Conservation (phyloP, 2,113 vertebrate species). For the Bos javanicus region DNA sequence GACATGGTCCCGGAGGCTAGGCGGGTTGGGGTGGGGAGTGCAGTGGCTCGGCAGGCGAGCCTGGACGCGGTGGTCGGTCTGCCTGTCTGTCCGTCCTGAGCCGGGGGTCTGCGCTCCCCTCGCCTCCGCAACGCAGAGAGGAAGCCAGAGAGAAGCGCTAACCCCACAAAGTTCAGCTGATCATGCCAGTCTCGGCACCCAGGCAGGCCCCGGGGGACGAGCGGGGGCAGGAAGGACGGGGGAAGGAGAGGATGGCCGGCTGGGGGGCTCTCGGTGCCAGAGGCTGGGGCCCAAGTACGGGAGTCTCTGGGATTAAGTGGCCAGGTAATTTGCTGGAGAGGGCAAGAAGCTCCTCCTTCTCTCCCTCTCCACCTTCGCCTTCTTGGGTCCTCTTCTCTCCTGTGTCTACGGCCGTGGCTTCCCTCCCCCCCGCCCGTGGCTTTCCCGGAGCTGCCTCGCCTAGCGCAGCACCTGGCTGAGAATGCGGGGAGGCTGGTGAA, state of each 20-base stretch:
- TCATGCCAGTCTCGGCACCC: conserved; percentile 85
- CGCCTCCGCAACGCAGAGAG: conserved; percentile 35
- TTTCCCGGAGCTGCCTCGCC: conserved; percentile 79
- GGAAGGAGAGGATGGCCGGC: neutral
- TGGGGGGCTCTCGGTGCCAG: neutral
- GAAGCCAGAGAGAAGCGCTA: conserved; percentile 45
- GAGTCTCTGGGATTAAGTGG: conserved; percentile 54
- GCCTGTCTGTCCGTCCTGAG: conserved; percentile 31
- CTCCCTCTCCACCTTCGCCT: conserved; percentile 44
- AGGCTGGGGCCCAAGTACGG: conserved; percentile 57
- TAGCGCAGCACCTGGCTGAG: conserved; percentile 88
- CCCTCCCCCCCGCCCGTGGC: conserved; percentile 2
- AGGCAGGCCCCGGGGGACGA: conserved; percentile 34
- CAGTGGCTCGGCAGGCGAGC: conserved; percentile 27
- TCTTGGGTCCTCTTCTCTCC: conserved; percentile 1
- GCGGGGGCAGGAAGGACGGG: neutral
- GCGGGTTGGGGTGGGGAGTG: conserved; percentile 35
- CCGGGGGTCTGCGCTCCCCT: conserved; percentile 28
- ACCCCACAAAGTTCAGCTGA: conserved; percentile 78
- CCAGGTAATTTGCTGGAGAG: conserved; percentile 62
- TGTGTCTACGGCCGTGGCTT: neutral
- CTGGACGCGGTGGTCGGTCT: conserved; percentile 8
- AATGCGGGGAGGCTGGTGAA: conserved; percentile 88
- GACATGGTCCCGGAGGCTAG: conserved; percentile 87
- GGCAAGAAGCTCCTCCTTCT: conserved; percentile 53